phyloP scores from a whole-genome alignment of 2,888 invertebrate species.

The Melanotus villosus region DNA sequence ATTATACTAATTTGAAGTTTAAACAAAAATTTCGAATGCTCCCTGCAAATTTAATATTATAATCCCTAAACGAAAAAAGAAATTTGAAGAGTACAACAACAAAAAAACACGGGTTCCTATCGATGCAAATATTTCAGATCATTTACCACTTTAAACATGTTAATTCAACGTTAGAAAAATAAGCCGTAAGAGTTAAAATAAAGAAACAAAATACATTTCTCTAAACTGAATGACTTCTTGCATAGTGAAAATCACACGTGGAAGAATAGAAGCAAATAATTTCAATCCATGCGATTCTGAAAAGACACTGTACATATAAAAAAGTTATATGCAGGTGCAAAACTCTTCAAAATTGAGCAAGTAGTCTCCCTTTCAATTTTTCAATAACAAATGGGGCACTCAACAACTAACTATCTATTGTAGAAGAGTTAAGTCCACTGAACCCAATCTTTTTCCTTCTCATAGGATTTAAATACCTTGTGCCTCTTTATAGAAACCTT shows the following conservation, averaged over 20 bases:
- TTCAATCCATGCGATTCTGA: constrained; percentile 15
- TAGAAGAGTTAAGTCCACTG: neutral
- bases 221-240: neutral
- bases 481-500: neutral
- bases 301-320: constrained; percentile 13
- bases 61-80: too few relatives aligned
- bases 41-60: too few relatives aligned
- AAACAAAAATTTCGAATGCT: too few relatives aligned
- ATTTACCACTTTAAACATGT: too few relatives aligned
- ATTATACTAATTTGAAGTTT: too few relatives aligned
- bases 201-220: neutral
- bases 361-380: neutral
- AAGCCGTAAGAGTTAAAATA: too few relatives aligned
- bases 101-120: too few relatives aligned
- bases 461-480: neutral
- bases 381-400: neutral
- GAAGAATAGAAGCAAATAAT: neutral
- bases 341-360: constrained; percentile 9
- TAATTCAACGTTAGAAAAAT: too few relatives aligned
- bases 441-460: constrained; percentile 1
- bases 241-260: constrained; percentile 5
- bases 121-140: too few relatives aligned
- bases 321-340: constrained; percentile 26
- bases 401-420: neutral
- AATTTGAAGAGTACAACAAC: too few relatives aligned